phyloP scores from a whole-genome alignment of 1,140 invertebrate genomes.

The Coboldia fuscipes region DNA sequence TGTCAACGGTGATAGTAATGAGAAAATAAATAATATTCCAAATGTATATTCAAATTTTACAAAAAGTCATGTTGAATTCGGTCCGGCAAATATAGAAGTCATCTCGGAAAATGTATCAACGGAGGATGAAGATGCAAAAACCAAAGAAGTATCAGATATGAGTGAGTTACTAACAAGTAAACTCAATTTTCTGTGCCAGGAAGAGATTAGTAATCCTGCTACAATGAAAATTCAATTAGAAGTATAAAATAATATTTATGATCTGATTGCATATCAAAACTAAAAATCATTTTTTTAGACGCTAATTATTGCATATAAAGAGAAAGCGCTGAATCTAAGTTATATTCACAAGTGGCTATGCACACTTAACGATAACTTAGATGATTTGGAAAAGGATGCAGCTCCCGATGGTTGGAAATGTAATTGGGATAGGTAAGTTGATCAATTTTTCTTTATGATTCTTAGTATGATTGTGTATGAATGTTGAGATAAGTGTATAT shows the following conservation, averaged over 20 bases:
- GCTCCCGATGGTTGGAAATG: constrained; percentile 45
- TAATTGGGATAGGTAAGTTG: constrained; percentile 56
- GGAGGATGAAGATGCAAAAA: neutral
- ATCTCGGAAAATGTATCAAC: too few relatives aligned
- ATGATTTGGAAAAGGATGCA: constrained; percentile 33
- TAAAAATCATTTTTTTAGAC: constrained; percentile 35
- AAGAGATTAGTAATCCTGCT: neutral
- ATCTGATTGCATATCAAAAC: too few relatives aligned
- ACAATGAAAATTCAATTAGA: too few relatives aligned
- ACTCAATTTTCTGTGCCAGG: neutral
- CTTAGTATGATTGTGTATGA: too few relatives aligned
- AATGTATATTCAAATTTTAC: constrained; percentile 3
- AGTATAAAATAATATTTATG: too few relatives aligned
- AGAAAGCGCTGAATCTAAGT: constrained; percentile 28
- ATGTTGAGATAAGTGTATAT: too few relatives aligned
- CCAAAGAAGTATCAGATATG: neutral
- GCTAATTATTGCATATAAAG: constrained; percentile 33
- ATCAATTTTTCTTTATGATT: constrained; percentile 1
- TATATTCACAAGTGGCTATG: constrained; percentile 37
- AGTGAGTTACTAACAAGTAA: neutral
- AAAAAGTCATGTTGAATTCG: constrained; percentile 17
- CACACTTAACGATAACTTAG: constrained; percentile 31
- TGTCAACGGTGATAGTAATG: neutral
- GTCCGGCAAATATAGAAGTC: constrained; percentile 9
- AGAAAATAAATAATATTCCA: neutral